Conservation (phyloP, 2,888 invertebrate genomes). For the Thera britannica region DNA sequence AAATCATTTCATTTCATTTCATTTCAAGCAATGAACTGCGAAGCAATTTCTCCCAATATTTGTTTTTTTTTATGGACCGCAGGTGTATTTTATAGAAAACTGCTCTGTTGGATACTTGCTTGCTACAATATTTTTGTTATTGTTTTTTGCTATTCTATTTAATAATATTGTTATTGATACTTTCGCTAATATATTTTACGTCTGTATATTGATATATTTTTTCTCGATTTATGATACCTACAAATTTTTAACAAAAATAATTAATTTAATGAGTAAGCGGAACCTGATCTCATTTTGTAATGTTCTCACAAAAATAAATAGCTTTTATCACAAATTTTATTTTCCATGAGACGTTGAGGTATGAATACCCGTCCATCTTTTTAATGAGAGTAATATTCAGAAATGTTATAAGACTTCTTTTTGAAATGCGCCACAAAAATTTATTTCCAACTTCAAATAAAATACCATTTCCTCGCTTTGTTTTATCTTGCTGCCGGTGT, state of each 20-base stretch:
- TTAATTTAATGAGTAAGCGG: not conserved
- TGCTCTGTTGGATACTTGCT: conserved; percentile 60
- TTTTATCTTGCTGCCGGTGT: conserved; percentile 42
- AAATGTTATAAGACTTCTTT: conserved; percentile 2
- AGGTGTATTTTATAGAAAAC: conserved; percentile 73
- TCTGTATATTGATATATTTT: not conserved
- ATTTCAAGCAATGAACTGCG: conserved; percentile 61
- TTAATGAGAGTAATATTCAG: conserved; percentile 7
- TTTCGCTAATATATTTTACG: not conserved
- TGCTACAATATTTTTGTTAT: conserved; percentile 58
- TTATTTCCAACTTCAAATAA: conserved; percentile 31
- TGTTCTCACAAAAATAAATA: not conserved
- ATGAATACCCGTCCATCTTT: conserved; percentile 4
- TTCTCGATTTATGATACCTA: not conserved
- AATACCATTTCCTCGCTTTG: conserved; percentile 40
- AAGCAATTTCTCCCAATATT: conserved; percentile 61
- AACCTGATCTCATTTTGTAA: not conserved
- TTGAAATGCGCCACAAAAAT: conserved; percentile 28
- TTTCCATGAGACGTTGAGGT: not conserved
- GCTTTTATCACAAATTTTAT: conserved; percentile 1
- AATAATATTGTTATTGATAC: conserved; percentile 22
- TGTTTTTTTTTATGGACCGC: conserved; percentile 69
- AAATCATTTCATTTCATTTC: no score
- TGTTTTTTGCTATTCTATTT: conserved; percentile 38
- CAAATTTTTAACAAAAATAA: not conserved